Conservation (phyloP, 2,113 vertebrate genomes). For the Anhinga anhinga region DNA sequence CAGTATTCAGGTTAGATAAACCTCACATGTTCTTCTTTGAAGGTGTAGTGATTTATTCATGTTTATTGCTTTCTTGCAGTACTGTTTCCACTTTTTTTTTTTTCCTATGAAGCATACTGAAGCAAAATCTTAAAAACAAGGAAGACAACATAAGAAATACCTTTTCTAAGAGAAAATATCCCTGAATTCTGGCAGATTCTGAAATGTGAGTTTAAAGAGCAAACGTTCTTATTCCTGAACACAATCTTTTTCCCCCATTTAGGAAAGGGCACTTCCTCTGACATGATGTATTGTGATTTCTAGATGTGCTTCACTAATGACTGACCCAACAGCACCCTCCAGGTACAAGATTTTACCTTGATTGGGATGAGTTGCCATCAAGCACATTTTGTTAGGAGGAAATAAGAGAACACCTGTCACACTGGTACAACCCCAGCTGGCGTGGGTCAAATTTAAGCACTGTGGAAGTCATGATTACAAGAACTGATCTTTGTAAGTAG, state of each 20-base stretch:
- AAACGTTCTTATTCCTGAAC: background rate
- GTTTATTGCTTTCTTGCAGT: conserved; percentile 45
- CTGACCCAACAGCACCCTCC: background rate
- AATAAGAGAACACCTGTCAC: background rate
- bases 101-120: background rate
- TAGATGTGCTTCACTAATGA: background rate
- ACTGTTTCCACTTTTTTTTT: background rate
- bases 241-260: background rate
- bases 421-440: background rate
- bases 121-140: conserved; percentile 16
- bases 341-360: background rate
- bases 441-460: background rate
- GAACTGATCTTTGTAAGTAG: background rate
- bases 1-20: conserved; percentile 50
- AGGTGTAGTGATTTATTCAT: conserved; percentile 68
- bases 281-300: background rate
- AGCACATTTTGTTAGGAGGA: background rate
- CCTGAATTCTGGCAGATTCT: background rate
- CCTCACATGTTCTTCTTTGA: conserved; percentile 43
- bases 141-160: background rate
- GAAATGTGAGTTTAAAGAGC: background rate
- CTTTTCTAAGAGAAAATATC: background rate
- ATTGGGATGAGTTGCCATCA: background rate
- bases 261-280: background rate
- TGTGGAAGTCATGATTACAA: background rate